Base-by-base conservation (phyloP, 2,888 invertebrate species). In the Hipparchia semele region DNA sequence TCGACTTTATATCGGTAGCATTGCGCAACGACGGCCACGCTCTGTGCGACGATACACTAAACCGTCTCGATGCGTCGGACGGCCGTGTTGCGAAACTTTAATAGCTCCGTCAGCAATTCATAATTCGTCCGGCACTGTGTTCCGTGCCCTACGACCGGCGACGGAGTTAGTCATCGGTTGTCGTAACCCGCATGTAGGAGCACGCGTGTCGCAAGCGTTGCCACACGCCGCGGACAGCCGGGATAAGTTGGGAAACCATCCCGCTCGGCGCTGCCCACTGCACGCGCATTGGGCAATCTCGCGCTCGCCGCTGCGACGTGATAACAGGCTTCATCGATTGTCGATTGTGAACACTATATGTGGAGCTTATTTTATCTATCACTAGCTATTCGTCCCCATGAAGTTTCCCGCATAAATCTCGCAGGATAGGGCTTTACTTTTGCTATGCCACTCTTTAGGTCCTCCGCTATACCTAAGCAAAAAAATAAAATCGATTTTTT, bases 241-340 rank as follows among this genome's bases (percentile, higher is more conserved):
- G 90, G 92, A 91, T 90, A 87, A 88, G 90, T 93, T 93, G 92
- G 93, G 93, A 93, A 93, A 94, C 92, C 87, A 89, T 92, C 92
- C 93, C 91, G 89, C 92, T 92, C 91, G 88, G 85, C 87, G 86
- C 88, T 87, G 92, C 91, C 92, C 92, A 91, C 90, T 87, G 23
- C 23, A 90, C 82, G 83, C 82, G 80, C 77, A 86, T 91, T 91
- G 87, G 85, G 88, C 85, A 90, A 90, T 79, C 68, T n/a, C 72
- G 78, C 73, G 76, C 81, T 80, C 71, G 79, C 80, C 88, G 86
- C 87, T 86, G 84, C 88, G 13, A n/a, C 68, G 45, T 68, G 73
- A 70, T 73, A 71, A 71, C 75, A 62, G 86, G 33, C 69, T 53
- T 12, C 65, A 65, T 64, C 64, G 64, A 68, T 53, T 49, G 59